These are phyloP conservation scores for Drosophila asahinai DNA, from an alignment of 1,140 invertebrate genomes.

Conservation along the genomic window DNA sequence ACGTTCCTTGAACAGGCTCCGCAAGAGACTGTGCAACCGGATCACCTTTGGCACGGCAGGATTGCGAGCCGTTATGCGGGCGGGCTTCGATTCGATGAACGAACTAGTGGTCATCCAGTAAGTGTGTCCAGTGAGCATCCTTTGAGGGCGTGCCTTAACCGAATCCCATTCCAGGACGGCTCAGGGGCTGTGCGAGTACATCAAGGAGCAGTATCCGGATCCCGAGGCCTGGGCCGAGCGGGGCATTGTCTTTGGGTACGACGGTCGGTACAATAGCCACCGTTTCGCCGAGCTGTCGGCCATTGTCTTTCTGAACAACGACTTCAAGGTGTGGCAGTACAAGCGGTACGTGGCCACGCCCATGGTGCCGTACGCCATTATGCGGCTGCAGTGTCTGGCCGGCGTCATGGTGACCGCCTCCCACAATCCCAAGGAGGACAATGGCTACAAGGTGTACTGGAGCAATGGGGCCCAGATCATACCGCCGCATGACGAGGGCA, in stretches of 20 bases:
- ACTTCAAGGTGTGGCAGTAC: conserved; percentile 94
- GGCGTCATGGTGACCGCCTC: conserved; percentile 99
- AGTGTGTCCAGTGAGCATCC: conserved; percentile 22
- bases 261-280: conserved; percentile 97
- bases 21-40: conserved; percentile 84
- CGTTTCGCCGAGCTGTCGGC: conserved; percentile 97
- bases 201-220: conserved; percentile 86
- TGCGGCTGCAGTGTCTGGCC: conserved; percentile 89
- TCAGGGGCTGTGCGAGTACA: conserved; percentile 95
- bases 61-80: conserved; percentile 95
- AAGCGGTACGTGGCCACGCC: conserved; percentile 95
- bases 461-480: conserved; percentile 98
- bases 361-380: conserved; percentile 94
- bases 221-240: conserved; percentile 86
- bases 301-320: conserved; percentile 91
- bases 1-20: conserved; percentile 38
- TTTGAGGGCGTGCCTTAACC: not conserved
- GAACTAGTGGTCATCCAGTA: conserved; percentile 97
- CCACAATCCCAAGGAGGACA: conserved; percentile 99
- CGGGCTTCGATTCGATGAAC: conserved; percentile 97
- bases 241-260: conserved; percentile 96
- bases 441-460: conserved; percentile 99
- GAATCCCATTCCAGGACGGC: conserved; percentile 87
- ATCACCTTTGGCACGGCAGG: conserved; percentile 96
- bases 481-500: conserved; percentile 95